Evolutionary conservation across 2,888 invertebrate genomes (phyloP), one percentile per base, ranked within the genome.

Genomic region (Malachius bipustulatus): DNA sequence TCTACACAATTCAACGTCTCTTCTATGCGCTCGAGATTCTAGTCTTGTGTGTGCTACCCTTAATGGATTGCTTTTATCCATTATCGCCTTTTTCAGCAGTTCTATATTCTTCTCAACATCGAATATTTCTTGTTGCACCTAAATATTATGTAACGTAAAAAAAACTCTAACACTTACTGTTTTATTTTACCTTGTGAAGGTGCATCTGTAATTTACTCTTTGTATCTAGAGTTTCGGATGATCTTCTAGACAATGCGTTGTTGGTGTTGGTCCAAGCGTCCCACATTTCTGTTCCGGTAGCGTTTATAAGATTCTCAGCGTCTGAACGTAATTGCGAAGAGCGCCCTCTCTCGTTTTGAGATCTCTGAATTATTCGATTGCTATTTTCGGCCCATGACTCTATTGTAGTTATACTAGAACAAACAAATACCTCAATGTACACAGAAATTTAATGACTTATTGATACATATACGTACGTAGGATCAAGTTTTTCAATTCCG

Each of bases 51-150:
- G 90, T 2, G 85, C 87, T 28, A 87, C 84, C 63, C 78, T 82
- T 63, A 85, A 67, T 1, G 83, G 82, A 59, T 77, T 75, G 47
- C 78, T 73, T 62, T 94, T 93, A 64, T 93, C 91, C 49, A 83
- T 75, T 48, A 93, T 88, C 2, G 85, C 82, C 66, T 90, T 91
- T 56, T 85, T 83, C 50, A 93, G 63, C 42, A 91, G 63, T 59
- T 88, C 89, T 54, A 93, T 77, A 51, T 88, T 82, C 65, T 89
- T 91, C 64, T 93, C 91, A 54, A 89, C 70, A 57, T 91, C 90
- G 57, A 89, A 93, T 51, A 93, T 77, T 67, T 94, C 93, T 64
- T 91, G 90, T 55, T 91, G 87, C 24, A 84, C 71, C 83, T 36
- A 34, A 46, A 35, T 6, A 1, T 32, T 34, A 30, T 16, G 14